These are phyloP conservation scores for Meta bourneti DNA, from an alignment of 2,888 invertebrate genomes.

Conservation along the genomic window DNA sequence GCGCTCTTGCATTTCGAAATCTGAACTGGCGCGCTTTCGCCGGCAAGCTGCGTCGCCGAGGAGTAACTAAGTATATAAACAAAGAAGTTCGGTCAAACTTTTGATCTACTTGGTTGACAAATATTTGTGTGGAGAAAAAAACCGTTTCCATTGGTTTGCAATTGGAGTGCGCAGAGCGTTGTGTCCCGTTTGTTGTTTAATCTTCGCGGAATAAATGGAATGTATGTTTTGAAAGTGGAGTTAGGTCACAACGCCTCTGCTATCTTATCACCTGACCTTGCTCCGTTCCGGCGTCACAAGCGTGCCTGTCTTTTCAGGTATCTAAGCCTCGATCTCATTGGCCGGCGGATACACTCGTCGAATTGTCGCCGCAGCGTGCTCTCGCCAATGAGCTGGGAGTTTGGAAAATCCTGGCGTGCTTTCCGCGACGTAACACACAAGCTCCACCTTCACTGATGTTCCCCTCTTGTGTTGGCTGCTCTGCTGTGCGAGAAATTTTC, in stretches of 20 bases:
- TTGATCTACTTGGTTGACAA: background rate
- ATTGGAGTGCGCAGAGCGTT: background rate
- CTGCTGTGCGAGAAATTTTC: conserved; percentile 61
- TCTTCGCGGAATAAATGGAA: background rate
- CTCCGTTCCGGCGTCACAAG: conserved; percentile 68
- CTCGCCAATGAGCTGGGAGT: conserved; percentile 52
- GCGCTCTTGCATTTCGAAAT: background rate
- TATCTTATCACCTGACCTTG: conserved; percentile 76
- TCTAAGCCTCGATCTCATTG: conserved; percentile 57
- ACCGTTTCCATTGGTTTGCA: background rate
- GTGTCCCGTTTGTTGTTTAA: background rate
- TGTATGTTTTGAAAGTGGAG: conserved; percentile 56
- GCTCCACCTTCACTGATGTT: conserved; percentile 73
- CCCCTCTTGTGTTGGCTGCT: conserved; percentile 73
- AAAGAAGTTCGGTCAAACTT: conserved; percentile 28
- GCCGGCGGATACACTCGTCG: conserved; percentile 51
- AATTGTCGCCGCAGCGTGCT: conserved; percentile 71
- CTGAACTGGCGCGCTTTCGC: background rate
- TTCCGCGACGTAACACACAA: conserved; percentile 69
- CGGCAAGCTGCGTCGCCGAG: background rate
- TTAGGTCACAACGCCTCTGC: conserved; percentile 62
- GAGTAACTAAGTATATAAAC: background rate
- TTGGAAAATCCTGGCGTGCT: conserved; percentile 55
- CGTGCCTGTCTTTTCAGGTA: conserved; percentile 53
- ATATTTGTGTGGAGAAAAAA: background rate